These are phyloP conservation scores for Vulpes vulpes DNA, from an alignment of 2,113 vertebrate genomes.

Conservation along the genomic window DNA sequence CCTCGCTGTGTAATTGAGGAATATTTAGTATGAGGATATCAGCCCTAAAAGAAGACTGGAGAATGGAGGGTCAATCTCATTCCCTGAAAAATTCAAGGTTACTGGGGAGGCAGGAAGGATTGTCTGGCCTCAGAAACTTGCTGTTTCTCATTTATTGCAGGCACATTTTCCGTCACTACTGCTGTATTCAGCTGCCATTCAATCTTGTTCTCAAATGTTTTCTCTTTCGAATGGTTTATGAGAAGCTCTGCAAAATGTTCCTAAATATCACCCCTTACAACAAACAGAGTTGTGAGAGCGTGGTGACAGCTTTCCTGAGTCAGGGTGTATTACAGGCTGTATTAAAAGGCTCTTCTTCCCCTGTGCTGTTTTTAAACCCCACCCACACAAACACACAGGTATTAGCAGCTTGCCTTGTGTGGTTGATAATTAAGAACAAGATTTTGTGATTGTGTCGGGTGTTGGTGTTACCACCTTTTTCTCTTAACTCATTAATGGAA, in stretches of 20 bases:
- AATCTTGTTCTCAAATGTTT: neutral
- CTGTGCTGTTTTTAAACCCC: neutral
- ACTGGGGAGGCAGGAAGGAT: neutral
- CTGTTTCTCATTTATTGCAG: neutral
- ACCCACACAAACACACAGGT: neutral
- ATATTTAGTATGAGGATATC: neutral
- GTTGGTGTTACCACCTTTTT: neutral
- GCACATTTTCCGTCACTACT: neutral
- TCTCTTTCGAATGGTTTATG: neutral
- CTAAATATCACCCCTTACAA: neutral
- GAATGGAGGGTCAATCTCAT: neutral
- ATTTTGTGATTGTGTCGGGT: neutral
- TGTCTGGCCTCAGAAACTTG: neutral
- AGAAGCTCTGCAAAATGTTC: neutral
- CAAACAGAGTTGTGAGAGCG: neutral
- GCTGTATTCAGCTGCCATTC: neutral
- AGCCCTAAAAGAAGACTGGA: neutral
- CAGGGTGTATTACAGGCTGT: neutral
- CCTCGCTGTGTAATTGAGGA: neutral
- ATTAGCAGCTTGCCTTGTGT: slow-evolving; percentile 1
- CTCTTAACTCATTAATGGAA: neutral
- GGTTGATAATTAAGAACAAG: neutral
- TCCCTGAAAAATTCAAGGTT: neutral
- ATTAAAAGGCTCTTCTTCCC: neutral
- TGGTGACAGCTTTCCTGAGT: neutral